Percentiles rank a stretch among this genome's conserved stretches.
Evolutionary conservation across 2,797 vertebrate genomes (phyloP).

Genomic region (Champsocephalus esox): DNA sequence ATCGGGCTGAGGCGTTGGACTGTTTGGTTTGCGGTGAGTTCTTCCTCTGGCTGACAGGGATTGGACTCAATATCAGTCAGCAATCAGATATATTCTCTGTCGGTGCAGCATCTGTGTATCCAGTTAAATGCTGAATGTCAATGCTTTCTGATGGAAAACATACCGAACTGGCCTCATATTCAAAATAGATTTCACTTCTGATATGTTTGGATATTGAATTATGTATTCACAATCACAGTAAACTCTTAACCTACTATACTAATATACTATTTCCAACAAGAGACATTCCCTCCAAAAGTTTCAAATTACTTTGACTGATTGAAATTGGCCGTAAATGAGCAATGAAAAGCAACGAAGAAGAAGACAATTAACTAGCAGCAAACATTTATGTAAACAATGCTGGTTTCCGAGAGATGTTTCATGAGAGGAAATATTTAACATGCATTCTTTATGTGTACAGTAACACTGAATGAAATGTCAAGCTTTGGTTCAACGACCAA

Average conservation of each 20-base stretch:
- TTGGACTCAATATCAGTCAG: neutral
- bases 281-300: neutral
- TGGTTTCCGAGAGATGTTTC: slow-evolving; percentile 6
- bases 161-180: neutral
- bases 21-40: slow-evolving; percentile 30
- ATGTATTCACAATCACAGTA: neutral
- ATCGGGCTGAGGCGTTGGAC: slow-evolving; percentile 10
- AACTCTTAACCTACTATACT: too few species aligned
- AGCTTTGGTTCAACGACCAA: too few species aligned
- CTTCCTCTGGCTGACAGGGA: slow-evolving; percentile 22
- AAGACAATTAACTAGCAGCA: neutral
- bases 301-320: neutral
- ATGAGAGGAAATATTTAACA: neutral
- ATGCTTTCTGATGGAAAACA: slow-evolving; percentile 9
- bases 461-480: too few species aligned
- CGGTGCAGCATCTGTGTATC: neutral
- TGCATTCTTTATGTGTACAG: too few species aligned
- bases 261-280: neutral
- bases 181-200: neutral
- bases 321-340: neutral
- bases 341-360: neutral
- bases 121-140: neutral
- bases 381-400: neutral
- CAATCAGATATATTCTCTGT: slow-evolving; percentile 3
- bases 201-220: neutral